Evolutionary conservation across 2,113 vertebrate genomes (phyloP), one percentile per base, ranked within the genome.

Genomic region (Hipposideros armiger): DNA sequence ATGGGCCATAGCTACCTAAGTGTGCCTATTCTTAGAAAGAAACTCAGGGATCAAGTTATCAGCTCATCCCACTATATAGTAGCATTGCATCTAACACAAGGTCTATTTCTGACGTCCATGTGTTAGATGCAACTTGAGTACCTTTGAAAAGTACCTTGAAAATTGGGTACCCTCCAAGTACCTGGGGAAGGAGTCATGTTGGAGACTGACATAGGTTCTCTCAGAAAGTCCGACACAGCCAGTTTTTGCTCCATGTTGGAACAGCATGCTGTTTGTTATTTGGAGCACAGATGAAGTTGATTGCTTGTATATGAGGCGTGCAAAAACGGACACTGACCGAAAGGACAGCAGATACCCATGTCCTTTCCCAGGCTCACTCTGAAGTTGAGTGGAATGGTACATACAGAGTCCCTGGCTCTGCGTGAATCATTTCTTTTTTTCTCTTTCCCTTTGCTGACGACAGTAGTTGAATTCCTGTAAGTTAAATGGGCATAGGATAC

Each of bases 381-480:
- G 91, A 85, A 84, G 73, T 83, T 42, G n/a, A 81, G 45, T 67
- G 50, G 52, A 77, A 45, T n/a, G n/a, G 70, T 84, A 5, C n/a
- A 11, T n/a, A 54, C 16, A 70, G 90, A 86, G 32, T 87, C 14
- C 14, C 54, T 78, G 36, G 28, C 19, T 67, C 40, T 81, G 4
- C 52, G 45, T 77, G 74, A 95, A 80, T 84, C 56, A n/a, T 86
- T 88, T 69, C 8, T 67, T 52, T 74, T 45, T 64, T 64, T 73
- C 2, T 47, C n/a, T 47, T 81, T 66, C n/a, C 62, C 36, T 54
- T 92, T 93, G 54, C 50, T 40, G 36, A 47, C 91, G 70, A 50
- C 85, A 82, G 52, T 87, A 80, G 73, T 62, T 92, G 81, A 81
- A 72, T 85, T 88, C 47, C 50, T 78, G 50, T 90, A 95, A 83